Percentiles rank a stretch among this genome's conserved stretches.
phyloP scores from a whole-genome alignment of 2,888 invertebrate genomes.

The Noctua comes region DNA sequence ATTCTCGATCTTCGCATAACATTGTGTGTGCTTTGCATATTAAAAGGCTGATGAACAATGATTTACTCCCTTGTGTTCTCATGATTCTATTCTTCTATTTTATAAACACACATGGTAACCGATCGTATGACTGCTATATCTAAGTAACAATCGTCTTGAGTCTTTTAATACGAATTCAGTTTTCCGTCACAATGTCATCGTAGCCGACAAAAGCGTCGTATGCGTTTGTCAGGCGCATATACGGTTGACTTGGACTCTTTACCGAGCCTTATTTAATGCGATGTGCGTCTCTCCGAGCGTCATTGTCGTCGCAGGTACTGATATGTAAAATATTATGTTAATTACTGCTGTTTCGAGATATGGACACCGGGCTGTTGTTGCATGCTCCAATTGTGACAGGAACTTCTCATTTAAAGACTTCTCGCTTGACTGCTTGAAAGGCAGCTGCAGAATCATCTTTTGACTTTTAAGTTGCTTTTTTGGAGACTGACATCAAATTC shows the following conservation, averaged over 20 bases:
- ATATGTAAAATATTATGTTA: constrained; percentile 65
- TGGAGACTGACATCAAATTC: not conserved
- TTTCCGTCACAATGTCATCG: constrained; percentile 47
- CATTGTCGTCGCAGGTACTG: constrained; percentile 65
- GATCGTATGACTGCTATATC: constrained; percentile 14
- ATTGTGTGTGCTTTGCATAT: constrained; percentile 25
- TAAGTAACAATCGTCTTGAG: constrained; percentile 23
- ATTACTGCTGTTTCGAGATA: constrained; percentile 50
- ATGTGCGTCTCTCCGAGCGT: constrained; percentile 61
- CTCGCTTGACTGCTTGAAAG: constrained; percentile 29
- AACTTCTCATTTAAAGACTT: constrained; percentile 41
- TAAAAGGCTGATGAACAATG: constrained; percentile 19
- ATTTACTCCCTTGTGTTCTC: constrained; percentile 18
- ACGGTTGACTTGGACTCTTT: constrained; percentile 56
- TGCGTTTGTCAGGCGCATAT: constrained; percentile 69
- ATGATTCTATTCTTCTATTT: constrained; percentile 8
- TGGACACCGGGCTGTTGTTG: constrained; percentile 18
- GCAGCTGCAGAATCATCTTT: constrained; percentile 31
- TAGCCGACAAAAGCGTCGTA: constrained; percentile 63
- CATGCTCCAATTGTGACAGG: constrained; percentile 33
- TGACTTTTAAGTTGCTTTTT: constrained; percentile 1
- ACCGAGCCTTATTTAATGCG: constrained; percentile 58
- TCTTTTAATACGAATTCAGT: constrained; percentile 50
- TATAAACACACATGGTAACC: constrained; percentile 31
- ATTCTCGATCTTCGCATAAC: constrained; percentile 15